Evolutionary conservation across 2,113 vertebrate species (phyloP).

Genomic region (Mormyrus lacerda): DNA sequence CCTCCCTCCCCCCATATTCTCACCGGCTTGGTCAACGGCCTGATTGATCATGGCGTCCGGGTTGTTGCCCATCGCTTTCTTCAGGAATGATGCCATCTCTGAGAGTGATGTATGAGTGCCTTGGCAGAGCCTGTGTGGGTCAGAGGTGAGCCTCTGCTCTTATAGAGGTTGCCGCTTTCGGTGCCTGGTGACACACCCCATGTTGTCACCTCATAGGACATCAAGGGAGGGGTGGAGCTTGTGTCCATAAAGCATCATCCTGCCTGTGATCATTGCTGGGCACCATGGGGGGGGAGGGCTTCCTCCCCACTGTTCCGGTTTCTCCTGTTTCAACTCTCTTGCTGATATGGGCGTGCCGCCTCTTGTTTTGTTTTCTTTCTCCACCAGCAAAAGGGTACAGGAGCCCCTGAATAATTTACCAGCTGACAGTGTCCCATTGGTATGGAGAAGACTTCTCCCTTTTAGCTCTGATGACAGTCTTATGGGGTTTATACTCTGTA

Average conservation of each 20-base stretch:
- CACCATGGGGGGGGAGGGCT: neutral
- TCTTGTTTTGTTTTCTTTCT: neutral
- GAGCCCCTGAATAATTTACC: neutral
- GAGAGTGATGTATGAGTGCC: neutral
- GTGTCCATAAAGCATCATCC: neutral
- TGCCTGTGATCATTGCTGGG: neutral
- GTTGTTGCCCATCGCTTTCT: slow-evolving; percentile 13
- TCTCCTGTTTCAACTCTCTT: neutral
- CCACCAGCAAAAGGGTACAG: neutral
- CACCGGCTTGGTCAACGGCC: slow-evolving; percentile 44
- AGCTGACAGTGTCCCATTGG: neutral
- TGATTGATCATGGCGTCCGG: slow-evolving; percentile 10
- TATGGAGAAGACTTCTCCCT: neutral
- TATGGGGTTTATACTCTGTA: neutral
- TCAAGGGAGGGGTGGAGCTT: slow-evolving; percentile 4
- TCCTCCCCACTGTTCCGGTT: slow-evolving; percentile 25
- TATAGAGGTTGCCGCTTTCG: slow-evolving; percentile 22
- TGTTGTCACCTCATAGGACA: slow-evolving; percentile 28
- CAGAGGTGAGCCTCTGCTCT: slow-evolving; percentile 13
- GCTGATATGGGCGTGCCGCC: neutral
- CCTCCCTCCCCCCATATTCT: slow-evolving; percentile 25
- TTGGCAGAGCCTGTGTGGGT: neutral
- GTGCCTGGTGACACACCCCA: neutral
- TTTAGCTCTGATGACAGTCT: neutral
- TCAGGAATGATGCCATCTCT: slow-evolving; percentile 31